A percentile compares a stretch with the other conserved stretches of the same genome.
phyloP scores from a whole-genome alignment of 2,888 invertebrate genomes.

The Diarsia dahlii region DNA sequence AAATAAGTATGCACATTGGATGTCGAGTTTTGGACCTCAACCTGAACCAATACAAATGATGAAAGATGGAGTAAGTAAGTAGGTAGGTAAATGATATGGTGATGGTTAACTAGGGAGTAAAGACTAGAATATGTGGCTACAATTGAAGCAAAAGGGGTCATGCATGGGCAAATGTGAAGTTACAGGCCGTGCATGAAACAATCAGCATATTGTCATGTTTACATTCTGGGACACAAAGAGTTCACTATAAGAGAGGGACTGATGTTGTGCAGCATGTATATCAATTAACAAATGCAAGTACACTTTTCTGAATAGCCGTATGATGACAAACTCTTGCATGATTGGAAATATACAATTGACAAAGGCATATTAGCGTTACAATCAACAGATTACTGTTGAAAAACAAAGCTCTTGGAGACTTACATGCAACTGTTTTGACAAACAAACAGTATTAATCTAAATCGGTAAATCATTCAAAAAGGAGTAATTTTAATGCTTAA shows the following conservation, averaged over 20 bases:
- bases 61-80: not conserved
- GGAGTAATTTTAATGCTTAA: not conserved
- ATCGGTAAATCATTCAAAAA: not conserved
- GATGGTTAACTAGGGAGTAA: not conserved
- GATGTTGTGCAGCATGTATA: not conserved
- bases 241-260: not conserved
- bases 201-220: too few species aligned
- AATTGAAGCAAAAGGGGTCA: too few species aligned
- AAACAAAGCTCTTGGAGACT: not conserved
- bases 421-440: not conserved
- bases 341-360: conserved; percentile 13
- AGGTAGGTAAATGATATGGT: not conserved
- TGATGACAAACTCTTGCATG: not conserved
- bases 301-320: not conserved
- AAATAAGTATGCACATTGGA: not conserved
- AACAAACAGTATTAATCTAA: not conserved
- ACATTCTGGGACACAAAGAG: too few species aligned
- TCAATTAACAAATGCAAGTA: not conserved
- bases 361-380: not conserved
- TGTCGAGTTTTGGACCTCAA: not conserved
- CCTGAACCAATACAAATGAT: not conserved
- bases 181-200: too few species aligned
- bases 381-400: not conserved
- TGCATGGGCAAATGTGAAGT: too few species aligned
- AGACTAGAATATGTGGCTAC: not conserved